Percentiles rank a stretch among this genome's conserved stretches.
phyloP scores from a whole-genome alignment of 2,113 vertebrate genomes.

The Orthonyx spaldingii region DNA sequence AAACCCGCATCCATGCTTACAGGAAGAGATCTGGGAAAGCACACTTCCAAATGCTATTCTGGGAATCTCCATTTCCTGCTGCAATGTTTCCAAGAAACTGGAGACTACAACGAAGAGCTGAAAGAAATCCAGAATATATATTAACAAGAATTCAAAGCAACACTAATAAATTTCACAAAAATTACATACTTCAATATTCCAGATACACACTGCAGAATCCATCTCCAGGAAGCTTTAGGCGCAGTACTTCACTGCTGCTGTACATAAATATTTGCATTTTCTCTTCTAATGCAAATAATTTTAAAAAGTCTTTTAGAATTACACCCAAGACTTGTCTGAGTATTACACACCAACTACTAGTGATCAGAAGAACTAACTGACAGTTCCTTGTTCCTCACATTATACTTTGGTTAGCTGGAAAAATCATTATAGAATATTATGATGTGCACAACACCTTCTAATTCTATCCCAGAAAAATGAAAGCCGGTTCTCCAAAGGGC shows the following conservation, averaged over 20 bases:
- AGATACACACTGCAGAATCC: not conserved
- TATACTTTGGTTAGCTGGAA: not conserved
- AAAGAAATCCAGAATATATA: not conserved
- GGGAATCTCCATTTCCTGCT: slow-evolving; percentile 85
- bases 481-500: not conserved
- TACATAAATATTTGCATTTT: not conserved
- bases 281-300: not conserved
- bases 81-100: slow-evolving; percentile 94
- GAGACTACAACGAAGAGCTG: slow-evolving; percentile 89
- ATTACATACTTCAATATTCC: not conserved
- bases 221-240: not conserved
- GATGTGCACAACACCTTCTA: not conserved
- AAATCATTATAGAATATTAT: not conserved
- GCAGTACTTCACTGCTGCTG: not conserved
- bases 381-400: not conserved
- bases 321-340: not conserved
- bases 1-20: slow-evolving; percentile 63
- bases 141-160: not conserved
- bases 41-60: slow-evolving; percentile 83
- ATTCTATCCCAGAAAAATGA: not conserved
- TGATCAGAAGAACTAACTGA: not conserved
- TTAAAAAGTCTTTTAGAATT: not conserved
- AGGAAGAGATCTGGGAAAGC: slow-evolving; percentile 78
- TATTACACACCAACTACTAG: not conserved
- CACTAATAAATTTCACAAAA: not conserved